These are phyloP conservation scores for Pachymerium ferrugineum DNA, from an alignment of 2,888 invertebrate species.

Conservation along the genomic window DNA sequence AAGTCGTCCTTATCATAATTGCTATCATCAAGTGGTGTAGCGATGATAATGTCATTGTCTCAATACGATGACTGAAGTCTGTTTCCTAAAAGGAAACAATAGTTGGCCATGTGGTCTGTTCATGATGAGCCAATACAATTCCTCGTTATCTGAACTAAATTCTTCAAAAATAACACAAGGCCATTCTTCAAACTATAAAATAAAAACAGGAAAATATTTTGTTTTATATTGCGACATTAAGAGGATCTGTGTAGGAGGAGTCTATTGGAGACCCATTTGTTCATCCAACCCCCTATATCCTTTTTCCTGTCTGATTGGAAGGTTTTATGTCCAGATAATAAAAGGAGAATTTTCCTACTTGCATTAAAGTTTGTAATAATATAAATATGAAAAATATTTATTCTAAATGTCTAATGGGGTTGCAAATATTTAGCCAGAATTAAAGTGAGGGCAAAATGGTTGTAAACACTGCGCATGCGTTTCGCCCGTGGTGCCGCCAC, in stretches of 20 bases:
- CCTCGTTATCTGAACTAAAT: not conserved
- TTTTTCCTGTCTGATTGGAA: not conserved
- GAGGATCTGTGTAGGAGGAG: not conserved
- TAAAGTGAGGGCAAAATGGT: not conserved
- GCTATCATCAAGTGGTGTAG: not conserved
- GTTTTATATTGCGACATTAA: not conserved
- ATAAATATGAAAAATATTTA: not conserved
- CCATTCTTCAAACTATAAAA: not conserved
- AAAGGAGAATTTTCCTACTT: not conserved
- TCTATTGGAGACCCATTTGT: not conserved
- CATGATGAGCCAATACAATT: not conserved
- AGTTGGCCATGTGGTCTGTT: not conserved
- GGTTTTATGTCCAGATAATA: not conserved
- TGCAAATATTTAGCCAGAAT: not conserved
- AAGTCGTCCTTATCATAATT: slow-evolving; percentile 3
- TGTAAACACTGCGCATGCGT: not conserved
- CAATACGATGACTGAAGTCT: slow-evolving; percentile 4
- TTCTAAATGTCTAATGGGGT: not conserved
- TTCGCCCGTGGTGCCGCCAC: not conserved
- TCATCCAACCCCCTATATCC: not conserved
- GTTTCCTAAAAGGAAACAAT: slow-evolving; percentile 13
- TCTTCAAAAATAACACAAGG: not conserved
- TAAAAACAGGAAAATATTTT: not conserved
- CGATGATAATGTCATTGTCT: slow-evolving; percentile 3
- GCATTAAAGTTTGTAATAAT: not conserved